A percentile compares a stretch with the other conserved stretches of the same genome.
phyloP scores from a whole-genome alignment of 2,113 vertebrate species.

The Oceanodroma tethys region DNA sequence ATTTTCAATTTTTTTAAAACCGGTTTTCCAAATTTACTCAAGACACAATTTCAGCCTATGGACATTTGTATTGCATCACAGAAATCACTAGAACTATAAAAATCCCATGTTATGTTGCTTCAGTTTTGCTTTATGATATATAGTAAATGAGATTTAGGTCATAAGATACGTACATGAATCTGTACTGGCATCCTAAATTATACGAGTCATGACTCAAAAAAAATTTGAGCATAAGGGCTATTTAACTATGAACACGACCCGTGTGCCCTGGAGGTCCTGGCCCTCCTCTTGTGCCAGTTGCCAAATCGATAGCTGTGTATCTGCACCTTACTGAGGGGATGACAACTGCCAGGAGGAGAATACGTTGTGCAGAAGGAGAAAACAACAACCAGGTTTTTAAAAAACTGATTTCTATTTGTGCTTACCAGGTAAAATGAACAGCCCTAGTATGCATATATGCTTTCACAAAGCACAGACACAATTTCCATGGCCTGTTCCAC shows the following conservation, averaged over 20 bases:
- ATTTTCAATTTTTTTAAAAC: background rate
- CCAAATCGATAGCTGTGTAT: background rate
- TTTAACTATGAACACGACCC: background rate
- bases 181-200: background rate
- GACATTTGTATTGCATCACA: background rate
- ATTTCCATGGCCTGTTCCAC: background rate
- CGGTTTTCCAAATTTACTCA: background rate
- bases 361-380: background rate
- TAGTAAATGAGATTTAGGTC: background rate
- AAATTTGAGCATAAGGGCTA: background rate
- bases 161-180: accelerated
- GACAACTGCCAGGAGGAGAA: background rate
- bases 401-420: background rate
- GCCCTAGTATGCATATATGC: background rate
- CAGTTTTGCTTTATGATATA: background rate
- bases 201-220: background rate
- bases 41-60: background rate
- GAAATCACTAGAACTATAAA: background rate
- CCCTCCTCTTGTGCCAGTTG: background rate
- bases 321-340: background rate
- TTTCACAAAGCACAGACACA: background rate
- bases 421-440: background rate
- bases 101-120: background rate
- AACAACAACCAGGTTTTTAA: background rate
- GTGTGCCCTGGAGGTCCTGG: accelerated